Percentiles rank a stretch among this genome's conserved stretches.
These are phyloP conservation scores for Morone saxatilis DNA, from an alignment of 2,113 vertebrate genomes.

Conservation along the genomic window DNA sequence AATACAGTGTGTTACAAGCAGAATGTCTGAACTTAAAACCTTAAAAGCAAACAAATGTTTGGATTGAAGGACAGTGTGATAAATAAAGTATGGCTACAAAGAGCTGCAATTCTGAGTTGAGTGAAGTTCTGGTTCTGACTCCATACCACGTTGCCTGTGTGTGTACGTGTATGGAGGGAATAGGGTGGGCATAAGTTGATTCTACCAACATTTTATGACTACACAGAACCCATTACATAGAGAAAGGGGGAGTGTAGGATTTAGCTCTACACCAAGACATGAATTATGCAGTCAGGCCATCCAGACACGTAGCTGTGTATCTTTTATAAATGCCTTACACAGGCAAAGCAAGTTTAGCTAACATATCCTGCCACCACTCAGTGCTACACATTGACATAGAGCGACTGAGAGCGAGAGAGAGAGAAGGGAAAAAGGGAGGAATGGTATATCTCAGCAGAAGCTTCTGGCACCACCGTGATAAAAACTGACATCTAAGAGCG, in stretches of 20 bases:
- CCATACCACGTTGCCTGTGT: background rate
- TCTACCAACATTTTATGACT: conserved; percentile 50
- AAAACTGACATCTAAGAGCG: conserved; percentile 50
- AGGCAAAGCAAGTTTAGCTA: conserved; percentile 57
- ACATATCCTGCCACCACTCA: conserved; percentile 30
- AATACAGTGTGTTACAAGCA: background rate
- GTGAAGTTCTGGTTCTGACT: conserved; percentile 30
- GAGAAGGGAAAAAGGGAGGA: background rate
- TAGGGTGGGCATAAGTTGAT: conserved; percentile 25
- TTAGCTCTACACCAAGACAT: conserved; percentile 69
- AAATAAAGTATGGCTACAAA: conserved; percentile 65
- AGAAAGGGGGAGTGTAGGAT: conserved; percentile 36
- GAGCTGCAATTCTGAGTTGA: conserved; percentile 8
- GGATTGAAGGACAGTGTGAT: conserved; percentile 37
- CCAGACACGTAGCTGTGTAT: conserved; percentile 69
- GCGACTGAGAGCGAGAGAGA: background rate
- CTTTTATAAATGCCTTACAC: conserved; percentile 77
- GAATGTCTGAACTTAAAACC: background rate
- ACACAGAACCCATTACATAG: conserved; percentile 59
- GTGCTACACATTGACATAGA: background rate
- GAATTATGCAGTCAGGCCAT: conserved; percentile 76
- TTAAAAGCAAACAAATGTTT: conserved; percentile 21
- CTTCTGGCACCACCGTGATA: conserved; percentile 34
- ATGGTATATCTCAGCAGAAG: conserved; percentile 25
- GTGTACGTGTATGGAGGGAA: conserved; percentile 4